Evolutionary conservation across 2,888 invertebrate genomes (phyloP).

Genomic region (Eretmocerus hayati): DNA sequence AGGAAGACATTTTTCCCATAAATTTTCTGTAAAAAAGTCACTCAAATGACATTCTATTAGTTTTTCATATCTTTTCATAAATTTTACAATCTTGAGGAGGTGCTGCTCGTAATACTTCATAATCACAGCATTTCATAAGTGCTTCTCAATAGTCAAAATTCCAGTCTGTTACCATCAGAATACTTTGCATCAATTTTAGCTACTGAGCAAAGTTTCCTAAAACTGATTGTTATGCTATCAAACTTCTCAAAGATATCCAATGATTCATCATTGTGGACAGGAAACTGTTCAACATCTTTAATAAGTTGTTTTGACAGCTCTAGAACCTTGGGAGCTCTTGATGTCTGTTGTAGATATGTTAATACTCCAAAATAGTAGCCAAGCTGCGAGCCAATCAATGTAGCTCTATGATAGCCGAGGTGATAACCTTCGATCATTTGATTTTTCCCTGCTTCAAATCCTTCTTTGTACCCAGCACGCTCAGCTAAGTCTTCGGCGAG

Average conservation of each 20-base stretch:
- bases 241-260: conserved; percentile 58
- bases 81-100: conserved; percentile 49
- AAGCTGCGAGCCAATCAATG: conserved; percentile 68
- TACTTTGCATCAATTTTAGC: conserved; percentile 56
- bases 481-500: conserved; percentile 62
- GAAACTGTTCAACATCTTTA: conserved; percentile 58
- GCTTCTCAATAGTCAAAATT: conserved; percentile 48
- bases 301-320: conserved; percentile 54
- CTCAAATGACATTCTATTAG: conserved; percentile 75
- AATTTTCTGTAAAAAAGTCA: conserved; percentile 60
- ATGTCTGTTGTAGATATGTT: conserved; percentile 44
- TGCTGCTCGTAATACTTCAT: conserved; percentile 27
- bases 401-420: conserved; percentile 71
- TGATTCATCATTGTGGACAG: conserved; percentile 48
- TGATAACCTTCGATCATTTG: conserved; percentile 61
- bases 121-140: not conserved
- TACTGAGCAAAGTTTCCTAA: conserved; percentile 62
- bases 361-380: conserved; percentile 65
- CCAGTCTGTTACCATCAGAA: conserved; percentile 54
- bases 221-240: conserved; percentile 60
- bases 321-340: conserved; percentile 50
- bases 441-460: conserved; percentile 55
- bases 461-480: conserved; percentile 61
- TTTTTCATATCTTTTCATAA: conserved; percentile 55
- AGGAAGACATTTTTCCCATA: conserved; percentile 60